Base-by-base conservation (phyloP, 92 coral and sea anemone genomes). In the Metridium senile region DNA sequence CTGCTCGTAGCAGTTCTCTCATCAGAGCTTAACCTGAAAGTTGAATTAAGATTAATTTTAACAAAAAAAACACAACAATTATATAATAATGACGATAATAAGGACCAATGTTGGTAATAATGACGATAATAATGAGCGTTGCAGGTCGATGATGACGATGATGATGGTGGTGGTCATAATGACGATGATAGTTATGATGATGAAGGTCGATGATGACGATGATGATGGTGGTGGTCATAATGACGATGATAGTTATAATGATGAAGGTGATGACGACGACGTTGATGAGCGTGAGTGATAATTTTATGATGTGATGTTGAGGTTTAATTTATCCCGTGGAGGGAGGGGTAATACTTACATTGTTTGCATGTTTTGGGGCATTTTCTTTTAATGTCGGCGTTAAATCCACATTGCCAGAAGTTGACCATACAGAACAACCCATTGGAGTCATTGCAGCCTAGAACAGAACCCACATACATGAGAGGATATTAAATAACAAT, bases 301-400 rank as follows among this genome's bases (percentile, higher is more conserved):
- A n/a, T 39, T 54, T 19, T 19, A 17, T 9, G n/a, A 6, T 54
- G 22, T 54, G 17, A 22, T 17, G 61, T 17, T 22, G n/a, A 54
- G 9, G 2, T 22, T 54, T 17, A n/a, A 22, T 9, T 54, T 17
- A 17, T 17, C 61, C 61, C 61, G 17, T 9, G 9, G 22, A n/a
- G n/a, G n/a, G n/a, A n/a, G n/a, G 17, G 9, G 3, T 61, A 23
- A 66, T 47, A 69, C 74, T 43, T 69, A 69, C 74, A 69, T 16
- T 21, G 74, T 46, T 69, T 69, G 21, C 74, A 69, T 20, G 74
- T 69, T 26, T 69, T 69, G 58, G 74, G 74, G 22, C 74, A 69
- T 69, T 52, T 69, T 26, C 32, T 39, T 46, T 28, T 69, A 16
- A 69, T 30, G 19, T 43, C 26, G 29, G 74, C 58, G 39, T 69